phyloP scores from a whole-genome alignment of 2,888 invertebrate genomes.

The Ariolimax columbianus region DNA sequence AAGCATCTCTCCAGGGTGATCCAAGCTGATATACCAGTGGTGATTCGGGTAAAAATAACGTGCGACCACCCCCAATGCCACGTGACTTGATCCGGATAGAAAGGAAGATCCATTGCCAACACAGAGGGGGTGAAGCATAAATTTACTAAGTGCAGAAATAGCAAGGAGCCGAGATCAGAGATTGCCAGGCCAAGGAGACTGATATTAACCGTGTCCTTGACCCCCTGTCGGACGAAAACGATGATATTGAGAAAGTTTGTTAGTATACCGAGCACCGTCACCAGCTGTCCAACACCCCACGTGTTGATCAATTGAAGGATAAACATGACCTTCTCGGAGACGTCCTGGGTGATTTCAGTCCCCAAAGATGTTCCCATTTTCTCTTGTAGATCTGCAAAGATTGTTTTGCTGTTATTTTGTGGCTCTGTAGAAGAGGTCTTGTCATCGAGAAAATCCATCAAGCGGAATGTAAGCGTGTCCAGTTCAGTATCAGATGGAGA shows the following conservation, averaged over 20 bases:
- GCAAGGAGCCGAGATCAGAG: background rate
- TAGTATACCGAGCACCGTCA: background rate
- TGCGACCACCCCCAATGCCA: background rate
- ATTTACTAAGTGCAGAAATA: background rate
- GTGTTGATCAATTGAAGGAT: background rate
- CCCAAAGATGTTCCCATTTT: background rate
- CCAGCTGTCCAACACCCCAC: conserved; percentile 9
- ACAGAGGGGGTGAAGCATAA: conserved; percentile 16
- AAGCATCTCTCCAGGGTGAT: background rate
- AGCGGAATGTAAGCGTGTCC: too few species aligned
- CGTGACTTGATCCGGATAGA: conserved; percentile 17
- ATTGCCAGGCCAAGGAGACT: conserved; percentile 8
- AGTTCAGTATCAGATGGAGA: too few species aligned
- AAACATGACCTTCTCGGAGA: background rate
- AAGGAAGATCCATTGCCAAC: background rate
- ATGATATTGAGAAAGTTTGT: background rate
- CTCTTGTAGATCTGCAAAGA: background rate
- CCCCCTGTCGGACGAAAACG: background rate
- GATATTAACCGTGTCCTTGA: conserved; percentile 10
- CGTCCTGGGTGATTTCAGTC: too few species aligned
- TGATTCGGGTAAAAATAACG: background rate
- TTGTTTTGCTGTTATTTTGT: too few species aligned
- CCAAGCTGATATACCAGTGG: background rate
- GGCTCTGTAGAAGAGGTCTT: too few species aligned
- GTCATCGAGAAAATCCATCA: too few species aligned